Evolutionary conservation across 2,888 invertebrate genomes (phyloP).

Genomic region (Onchidella celtica): DNA sequence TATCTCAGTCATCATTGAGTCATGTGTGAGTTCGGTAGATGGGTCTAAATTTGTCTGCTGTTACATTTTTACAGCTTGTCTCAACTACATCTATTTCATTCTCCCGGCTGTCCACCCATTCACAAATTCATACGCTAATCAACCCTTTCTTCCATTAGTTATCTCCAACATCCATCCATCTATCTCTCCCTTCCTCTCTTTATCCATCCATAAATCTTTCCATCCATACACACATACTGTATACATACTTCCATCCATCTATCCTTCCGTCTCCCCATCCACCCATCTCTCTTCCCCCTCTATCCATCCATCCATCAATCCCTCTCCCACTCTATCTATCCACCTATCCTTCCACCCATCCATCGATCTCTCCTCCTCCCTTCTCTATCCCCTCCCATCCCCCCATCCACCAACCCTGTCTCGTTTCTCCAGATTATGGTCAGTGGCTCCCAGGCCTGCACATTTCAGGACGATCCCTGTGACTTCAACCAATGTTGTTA

Average conservation of each 20-base stretch:
- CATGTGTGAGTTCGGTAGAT: no score
- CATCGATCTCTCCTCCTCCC: not conserved
- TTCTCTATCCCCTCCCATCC: not conserved
- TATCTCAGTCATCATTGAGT: no score
- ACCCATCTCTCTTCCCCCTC: not conserved
- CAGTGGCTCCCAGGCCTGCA: not conserved
- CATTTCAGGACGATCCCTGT: no score
- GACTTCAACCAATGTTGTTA: no score
- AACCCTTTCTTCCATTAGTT: no score
- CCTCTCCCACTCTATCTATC: not conserved
- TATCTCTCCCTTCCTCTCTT: not conserved
- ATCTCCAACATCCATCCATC: slow-evolving; percentile 11
- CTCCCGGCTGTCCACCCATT: no score
- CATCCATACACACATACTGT: not conserved
- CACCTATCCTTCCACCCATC: not conserved
- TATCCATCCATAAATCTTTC: not conserved
- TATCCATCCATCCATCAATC: not conserved
- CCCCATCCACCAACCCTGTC: not conserved
- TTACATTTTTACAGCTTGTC: no score
- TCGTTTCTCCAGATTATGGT: not conserved
- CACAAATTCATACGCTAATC: no score
- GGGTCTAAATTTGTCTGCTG: no score
- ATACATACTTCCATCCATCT: not conserved
- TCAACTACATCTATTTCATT: no score
- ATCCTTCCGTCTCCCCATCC: not conserved